A percentile compares a stretch with the other conserved stretches of the same genome.
phyloP scores from a whole-genome alignment of 2,797 vertebrate species.

The Pseudocheirus occidentalis region DNA sequence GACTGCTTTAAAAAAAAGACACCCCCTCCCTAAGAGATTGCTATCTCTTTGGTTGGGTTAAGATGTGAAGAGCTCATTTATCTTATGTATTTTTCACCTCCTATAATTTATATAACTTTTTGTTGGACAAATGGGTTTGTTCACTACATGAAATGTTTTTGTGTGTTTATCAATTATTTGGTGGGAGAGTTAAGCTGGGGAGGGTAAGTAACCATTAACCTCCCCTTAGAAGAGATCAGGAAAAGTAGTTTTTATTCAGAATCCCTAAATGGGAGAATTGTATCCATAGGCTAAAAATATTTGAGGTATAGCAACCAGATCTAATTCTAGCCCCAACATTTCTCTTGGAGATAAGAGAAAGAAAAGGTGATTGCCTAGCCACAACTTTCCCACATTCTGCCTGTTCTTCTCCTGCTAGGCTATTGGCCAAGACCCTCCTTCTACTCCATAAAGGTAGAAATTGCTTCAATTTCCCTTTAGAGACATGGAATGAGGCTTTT shows the following conservation, averaged over 20 bases:
- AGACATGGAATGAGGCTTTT: neutral
- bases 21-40: neutral
- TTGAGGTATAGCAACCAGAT: neutral
- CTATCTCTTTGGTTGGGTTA: neutral
- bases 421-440: neutral
- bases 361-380: neutral
- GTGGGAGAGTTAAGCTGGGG: neutral
- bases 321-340: neutral
- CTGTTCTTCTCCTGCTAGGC: neutral
- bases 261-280: neutral
- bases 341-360: neutral
- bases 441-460: neutral
- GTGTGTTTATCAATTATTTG: neutral
- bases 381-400: neutral
- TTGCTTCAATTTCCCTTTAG: neutral
- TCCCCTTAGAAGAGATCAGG: neutral
- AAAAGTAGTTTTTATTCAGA: neutral
- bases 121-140: neutral
- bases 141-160: neutral
- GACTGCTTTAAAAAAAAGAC: neutral
- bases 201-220: neutral
- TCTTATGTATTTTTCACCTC: neutral
- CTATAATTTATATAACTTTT: neutral
- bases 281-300: neutral
- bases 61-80: neutral